Percentiles rank a stretch among this genome's conserved stretches.
Conservation (phyloP, 1,140 invertebrate genomes). For the Euura saliciscinereae region DNA sequence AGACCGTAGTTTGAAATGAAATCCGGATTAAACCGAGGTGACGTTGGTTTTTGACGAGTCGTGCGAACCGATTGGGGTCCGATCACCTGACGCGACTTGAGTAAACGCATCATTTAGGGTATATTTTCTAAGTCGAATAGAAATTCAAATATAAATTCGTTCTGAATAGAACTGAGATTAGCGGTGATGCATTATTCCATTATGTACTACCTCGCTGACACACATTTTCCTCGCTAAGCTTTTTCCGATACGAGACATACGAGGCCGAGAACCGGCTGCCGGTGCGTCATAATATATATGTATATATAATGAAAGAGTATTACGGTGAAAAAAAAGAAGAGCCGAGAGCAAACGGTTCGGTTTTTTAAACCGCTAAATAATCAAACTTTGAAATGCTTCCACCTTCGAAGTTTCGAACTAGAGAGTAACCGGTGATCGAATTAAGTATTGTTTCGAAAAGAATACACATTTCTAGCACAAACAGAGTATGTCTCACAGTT, state of each 20-base stretch:
- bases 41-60: background rate
- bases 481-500: too few species aligned
- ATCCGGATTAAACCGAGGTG: background rate
- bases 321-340: background rate
- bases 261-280: background rate
- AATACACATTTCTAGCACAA: too few species aligned
- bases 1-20: background rate
- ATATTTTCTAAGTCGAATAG: background rate
- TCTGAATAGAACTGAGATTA: conserved; percentile 7
- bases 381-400: background rate
- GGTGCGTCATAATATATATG: background rate
- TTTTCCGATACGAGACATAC: conserved; percentile 3
- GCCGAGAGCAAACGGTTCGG: too few species aligned
- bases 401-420: background rate
- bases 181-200: conserved; percentile 5
- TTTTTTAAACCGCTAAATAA: background rate
- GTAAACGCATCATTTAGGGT: background rate
- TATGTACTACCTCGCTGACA: conserved; percentile 4
- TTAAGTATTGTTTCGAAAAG: too few species aligned
- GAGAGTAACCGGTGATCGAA: too few species aligned
- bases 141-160: conserved; percentile 6
- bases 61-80: background rate
- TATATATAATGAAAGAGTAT: conserved; percentile 5
- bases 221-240: background rate
- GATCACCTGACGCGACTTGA: background rate